Evolutionary conservation across 2,113 vertebrate genomes (phyloP).

Genomic region (Geococcyx californianus): DNA sequence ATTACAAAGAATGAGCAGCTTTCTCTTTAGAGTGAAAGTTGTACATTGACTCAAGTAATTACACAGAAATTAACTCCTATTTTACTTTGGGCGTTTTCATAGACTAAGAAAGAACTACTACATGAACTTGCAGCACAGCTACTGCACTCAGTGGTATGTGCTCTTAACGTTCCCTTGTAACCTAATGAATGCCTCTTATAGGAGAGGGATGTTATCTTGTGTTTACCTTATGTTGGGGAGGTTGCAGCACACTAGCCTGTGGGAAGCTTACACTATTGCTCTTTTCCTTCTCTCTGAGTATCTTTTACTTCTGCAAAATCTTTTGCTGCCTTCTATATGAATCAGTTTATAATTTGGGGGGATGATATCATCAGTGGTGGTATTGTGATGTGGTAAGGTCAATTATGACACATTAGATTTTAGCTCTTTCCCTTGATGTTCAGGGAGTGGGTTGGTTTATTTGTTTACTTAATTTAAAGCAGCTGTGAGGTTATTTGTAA

Average conservation of each 20-base stretch:
- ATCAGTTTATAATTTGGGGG: not conserved
- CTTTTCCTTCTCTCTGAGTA: not conserved
- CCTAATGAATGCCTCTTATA: not conserved
- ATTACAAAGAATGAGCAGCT: not conserved
- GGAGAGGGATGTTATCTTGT: not conserved
- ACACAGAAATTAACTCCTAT: not conserved
- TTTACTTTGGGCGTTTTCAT: not conserved
- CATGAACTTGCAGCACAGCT: not conserved
- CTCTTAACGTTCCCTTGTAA: not conserved
- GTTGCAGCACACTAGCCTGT: not conserved
- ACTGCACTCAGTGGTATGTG: not conserved
- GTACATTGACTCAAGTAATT: not conserved
- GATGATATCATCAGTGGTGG: not conserved
- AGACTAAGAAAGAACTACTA: not conserved
- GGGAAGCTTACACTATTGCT: not conserved
- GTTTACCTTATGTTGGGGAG: accelerated
- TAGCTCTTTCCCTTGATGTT: not conserved
- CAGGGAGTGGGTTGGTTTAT: not conserved
- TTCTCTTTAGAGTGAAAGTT: not conserved
- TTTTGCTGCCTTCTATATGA: not conserved
- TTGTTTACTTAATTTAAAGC: not conserved
- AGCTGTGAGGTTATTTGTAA: not conserved
- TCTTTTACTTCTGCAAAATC: not conserved
- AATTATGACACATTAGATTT: not conserved
- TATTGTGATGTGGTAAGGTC: not conserved